phyloP scores from a whole-genome alignment of 1,140 invertebrate genomes.

The Drosophila truncata region DNA sequence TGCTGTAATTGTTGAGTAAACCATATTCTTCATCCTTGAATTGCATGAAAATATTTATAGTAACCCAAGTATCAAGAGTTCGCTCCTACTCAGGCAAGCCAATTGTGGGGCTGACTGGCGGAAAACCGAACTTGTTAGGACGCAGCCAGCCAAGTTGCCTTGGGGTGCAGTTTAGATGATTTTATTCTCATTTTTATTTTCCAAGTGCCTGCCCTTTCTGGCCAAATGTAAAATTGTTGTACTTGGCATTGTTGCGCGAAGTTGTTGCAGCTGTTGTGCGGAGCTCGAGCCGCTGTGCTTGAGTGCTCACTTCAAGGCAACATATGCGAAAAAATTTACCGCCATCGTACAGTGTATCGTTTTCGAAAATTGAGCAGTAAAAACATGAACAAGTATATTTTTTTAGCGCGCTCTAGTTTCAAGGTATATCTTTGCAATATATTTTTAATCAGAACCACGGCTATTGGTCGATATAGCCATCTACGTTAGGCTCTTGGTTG shows the following conservation, averaged over 20 bases:
- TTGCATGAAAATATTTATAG: slow-evolving; percentile 35
- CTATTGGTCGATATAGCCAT: neutral
- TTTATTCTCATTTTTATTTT: slow-evolving; percentile 55
- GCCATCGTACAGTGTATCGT: slow-evolving; percentile 15
- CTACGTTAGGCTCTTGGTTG: neutral
- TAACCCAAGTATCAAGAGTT: slow-evolving; percentile 8
- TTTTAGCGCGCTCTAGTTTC: neutral
- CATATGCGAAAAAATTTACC: slow-evolving; percentile 79
- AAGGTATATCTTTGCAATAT: neutral
- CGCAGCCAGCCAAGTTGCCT: slow-evolving; percentile 47
- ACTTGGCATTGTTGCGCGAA: slow-evolving; percentile 35
- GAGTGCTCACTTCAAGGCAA: slow-evolving; percentile 65
- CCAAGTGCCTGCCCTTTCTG: slow-evolving; percentile 59
- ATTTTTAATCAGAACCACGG: neutral
- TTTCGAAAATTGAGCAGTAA: neutral
- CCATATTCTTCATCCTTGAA: slow-evolving; percentile 48
- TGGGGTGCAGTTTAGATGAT: slow-evolving; percentile 54
- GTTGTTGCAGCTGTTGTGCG: slow-evolving; percentile 35
- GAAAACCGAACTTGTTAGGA: slow-evolving; percentile 67
- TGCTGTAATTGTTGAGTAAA: slow-evolving; percentile 57
- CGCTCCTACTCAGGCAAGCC: slow-evolving; percentile 21
- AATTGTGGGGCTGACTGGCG: slow-evolving; percentile 69
- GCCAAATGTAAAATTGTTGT: slow-evolving; percentile 66
- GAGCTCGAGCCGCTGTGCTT: slow-evolving; percentile 56
- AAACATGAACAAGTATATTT: neutral